Conservation (phyloP, 2,113 vertebrate species). For the Calyptomena viridis region DNA sequence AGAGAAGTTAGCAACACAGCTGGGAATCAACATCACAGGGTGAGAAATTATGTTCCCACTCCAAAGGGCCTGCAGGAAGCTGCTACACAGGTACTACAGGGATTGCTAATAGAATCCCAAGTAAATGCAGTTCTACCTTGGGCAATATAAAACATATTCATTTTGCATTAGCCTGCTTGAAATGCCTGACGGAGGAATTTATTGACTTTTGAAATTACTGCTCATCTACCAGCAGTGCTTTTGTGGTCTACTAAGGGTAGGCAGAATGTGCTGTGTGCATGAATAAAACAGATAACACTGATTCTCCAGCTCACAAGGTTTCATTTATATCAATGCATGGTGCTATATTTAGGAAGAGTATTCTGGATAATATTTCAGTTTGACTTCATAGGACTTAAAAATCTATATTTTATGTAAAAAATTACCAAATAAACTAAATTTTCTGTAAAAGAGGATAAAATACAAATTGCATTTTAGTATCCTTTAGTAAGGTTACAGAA, state of each 20-base stretch:
- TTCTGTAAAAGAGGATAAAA: neutral
- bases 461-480: neutral
- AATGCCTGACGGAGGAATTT: neutral
- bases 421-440: neutral
- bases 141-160: neutral
- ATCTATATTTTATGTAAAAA: neutral
- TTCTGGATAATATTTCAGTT: neutral
- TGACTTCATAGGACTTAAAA: neutral
- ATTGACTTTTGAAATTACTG: slow-evolving; percentile 28
- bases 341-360: neutral
- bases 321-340: neutral
- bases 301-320: neutral
- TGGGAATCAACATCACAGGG: neutral
- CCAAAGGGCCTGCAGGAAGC: neutral
- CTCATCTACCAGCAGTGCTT: neutral
- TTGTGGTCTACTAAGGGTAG: neutral
- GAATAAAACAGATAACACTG: neutral
- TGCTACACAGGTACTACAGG: neutral
- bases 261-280: neutral
- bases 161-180: slow-evolving; percentile 12
- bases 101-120: neutral
- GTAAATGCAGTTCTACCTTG: neutral
- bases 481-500: neutral
- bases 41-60: neutral
- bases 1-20: neutral